These are phyloP conservation scores for Arothron firmamentum DNA, from an alignment of 2,113 vertebrate genomes.

Conservation along the genomic window DNA sequence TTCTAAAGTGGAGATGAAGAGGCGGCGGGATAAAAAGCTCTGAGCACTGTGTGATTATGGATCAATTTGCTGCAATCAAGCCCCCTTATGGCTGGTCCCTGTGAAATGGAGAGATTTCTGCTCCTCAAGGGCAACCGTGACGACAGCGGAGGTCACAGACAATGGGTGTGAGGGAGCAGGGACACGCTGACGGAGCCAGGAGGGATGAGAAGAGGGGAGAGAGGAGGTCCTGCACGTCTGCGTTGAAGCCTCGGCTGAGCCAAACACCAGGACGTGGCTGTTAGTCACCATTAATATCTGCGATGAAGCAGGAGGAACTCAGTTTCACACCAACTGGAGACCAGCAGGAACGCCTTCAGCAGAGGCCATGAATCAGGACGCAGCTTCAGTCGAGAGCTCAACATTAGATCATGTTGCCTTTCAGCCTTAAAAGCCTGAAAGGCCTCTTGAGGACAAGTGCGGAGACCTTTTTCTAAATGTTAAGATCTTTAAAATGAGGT, in stretches of 20 bases:
- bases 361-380: slow-evolving; percentile 18
- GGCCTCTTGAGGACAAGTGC: slow-evolving; percentile 13
- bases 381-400: no score
- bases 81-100: slow-evolving; percentile 66
- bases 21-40: slow-evolving; percentile 72
- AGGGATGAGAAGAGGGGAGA: slow-evolving; percentile 9
- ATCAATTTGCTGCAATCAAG: slow-evolving; percentile 81
- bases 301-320: neutral
- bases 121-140: slow-evolving; percentile 66
- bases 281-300: slow-evolving; percentile 34
- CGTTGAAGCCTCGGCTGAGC: slow-evolving; percentile 38
- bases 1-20: slow-evolving; percentile 72
- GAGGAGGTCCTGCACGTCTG: slow-evolving; percentile 42
- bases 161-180: slow-evolving; percentile 44
- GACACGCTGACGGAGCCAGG: slow-evolving; percentile 25
- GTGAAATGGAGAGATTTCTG: slow-evolving; percentile 74
- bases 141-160: slow-evolving; percentile 70
- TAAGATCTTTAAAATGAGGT: slow-evolving; percentile 1
- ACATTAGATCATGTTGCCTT: neutral
- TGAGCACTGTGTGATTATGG: slow-evolving; percentile 74
- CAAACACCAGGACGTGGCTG: no score
- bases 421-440: slow-evolving; percentile 19
- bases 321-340: no score
- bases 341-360: slow-evolving; percentile 10
- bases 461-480: slow-evolving; percentile 5